These are phyloP conservation scores for Ips nitidus DNA, from an alignment of 1,140 invertebrate genomes.

Conservation along the genomic window DNA sequence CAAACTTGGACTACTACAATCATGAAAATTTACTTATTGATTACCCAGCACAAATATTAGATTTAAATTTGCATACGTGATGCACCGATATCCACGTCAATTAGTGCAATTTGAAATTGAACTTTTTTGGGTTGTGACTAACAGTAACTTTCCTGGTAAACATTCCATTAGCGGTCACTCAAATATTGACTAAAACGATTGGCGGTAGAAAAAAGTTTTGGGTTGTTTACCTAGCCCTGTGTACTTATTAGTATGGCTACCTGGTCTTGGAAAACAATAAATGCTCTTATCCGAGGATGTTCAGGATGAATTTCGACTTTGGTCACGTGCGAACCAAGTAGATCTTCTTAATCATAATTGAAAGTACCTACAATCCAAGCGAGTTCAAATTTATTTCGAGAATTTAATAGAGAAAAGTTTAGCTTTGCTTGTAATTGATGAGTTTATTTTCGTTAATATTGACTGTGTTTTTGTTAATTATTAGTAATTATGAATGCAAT, in stretches of 20 bases:
- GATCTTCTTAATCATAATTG: constrained; percentile 27
- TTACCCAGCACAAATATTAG: not conserved
- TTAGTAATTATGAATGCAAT: not conserved
- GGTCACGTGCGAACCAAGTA: constrained; percentile 13
- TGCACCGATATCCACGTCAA: not conserved
- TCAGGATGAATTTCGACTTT: constrained; percentile 12
- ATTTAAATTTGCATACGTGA: not conserved
- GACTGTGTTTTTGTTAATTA: not conserved
- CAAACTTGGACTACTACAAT: constrained; percentile 6
- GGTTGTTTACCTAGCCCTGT: constrained; percentile 2
- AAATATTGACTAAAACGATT: constrained; percentile 10
- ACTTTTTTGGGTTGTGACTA: not conserved
- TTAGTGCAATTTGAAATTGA: constrained; percentile 1
- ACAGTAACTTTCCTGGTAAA: not conserved
- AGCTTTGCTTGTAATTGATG: not conserved
- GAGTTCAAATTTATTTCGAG: not conserved
- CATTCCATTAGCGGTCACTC: not conserved
- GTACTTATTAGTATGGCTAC: constrained; percentile 23
- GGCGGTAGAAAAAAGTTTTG: constrained; percentile 4
- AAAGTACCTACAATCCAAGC: constrained; percentile 16
- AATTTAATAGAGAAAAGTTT: no score
- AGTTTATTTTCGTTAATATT: not conserved
- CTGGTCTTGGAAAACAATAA: constrained; percentile 23
- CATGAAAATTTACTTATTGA: not conserved
- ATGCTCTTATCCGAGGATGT: constrained; percentile 7